Evolutionary conservation across 1,140 invertebrate species (phyloP), one percentile per base, ranked within the genome.

Genomic region (Apis florea): DNA sequence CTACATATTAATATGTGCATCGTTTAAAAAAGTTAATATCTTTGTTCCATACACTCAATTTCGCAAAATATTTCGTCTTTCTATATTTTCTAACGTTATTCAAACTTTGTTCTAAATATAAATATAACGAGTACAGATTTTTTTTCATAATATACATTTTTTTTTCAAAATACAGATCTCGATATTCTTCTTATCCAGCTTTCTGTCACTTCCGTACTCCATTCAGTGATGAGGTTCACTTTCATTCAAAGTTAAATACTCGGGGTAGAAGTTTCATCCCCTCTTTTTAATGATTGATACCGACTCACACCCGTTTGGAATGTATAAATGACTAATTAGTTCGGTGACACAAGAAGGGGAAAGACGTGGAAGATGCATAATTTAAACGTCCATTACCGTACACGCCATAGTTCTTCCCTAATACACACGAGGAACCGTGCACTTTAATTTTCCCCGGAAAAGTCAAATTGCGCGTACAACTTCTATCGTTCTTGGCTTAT

Each of bases 271-370:
- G 84, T 91, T 91, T 67, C 63, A 72, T 59, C 21, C 54, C 68
- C 83, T 21, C 40, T 68, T 84, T 87, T 89, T 89, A 92, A 90
- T 92, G 90, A 92, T 92, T 92, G 88, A 90, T 88, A 90, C 90
- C 76, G 84, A 84, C 89, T 91, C 89, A 86, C 90, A 88, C 91
- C 88, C 88, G 86, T 88, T 89, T 85, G 84, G 83, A 91, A 91
- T 89, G 90, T 90, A 90, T 92, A 91, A 92, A 92, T 92, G 90
- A 92, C 88, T 90, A 90, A 92, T 92, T 91, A 90, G 85, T 84
- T 72, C 69, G 59, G 71, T 75, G 79, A 85, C 82, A 81, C 49
- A 51, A 40, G 21, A 47, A 73, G 47, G 59, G 69, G 53, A 11
- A 83, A 83, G 80, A 74, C 74, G 66, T 72, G 64, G 83, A 81